Evolutionary conservation across 1,140 invertebrate genomes (phyloP), one percentile per base, ranked within the genome.

Genomic region (Drosophila navojoa): DNA sequence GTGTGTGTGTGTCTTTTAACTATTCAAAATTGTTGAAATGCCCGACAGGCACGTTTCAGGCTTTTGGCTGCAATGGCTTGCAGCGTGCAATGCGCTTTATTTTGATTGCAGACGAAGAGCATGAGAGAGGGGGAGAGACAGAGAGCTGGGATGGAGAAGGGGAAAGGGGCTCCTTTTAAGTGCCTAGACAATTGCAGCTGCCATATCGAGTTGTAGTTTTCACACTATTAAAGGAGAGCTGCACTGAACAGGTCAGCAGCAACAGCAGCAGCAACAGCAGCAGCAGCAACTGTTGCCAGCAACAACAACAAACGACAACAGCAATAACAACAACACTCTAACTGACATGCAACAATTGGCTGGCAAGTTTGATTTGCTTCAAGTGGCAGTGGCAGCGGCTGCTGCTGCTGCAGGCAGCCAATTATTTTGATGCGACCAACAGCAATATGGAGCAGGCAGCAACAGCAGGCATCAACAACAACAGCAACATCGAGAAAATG

Each of bases 11-110:
- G 27, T 67, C 40, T 54, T 71, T 67, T 78, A 71, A 57, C 82
- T 81, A 87, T 85, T 68, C 66, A 86, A 87, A 85, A 85, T 85
- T 85, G 84, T 87, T 81, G 76, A 86, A 86, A 81, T 71, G 81
- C 79, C 81, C 69, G 81, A 76, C 79, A 79, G 81, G 81, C 81
- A 86, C 81, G 81, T 86, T 87, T 86, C 58, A 62, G 77, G 74
- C 78, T 77, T 68, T 58, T 45, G 29, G 66, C 57, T 68, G 70
- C 70, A 72, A 53, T 45, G 45, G 44, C 42, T 45, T 45, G 42
- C 42, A 19, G 16, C 15, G 72, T 69, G 61, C 72, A 54, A 62
- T 40, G 53, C 58, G 59, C 55, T 32, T 59, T 45, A 59, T 55
- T 59, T 67, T 27, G 54, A 22, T 22, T 29, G 22, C 25, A 53